Conservation (phyloP, 2,797 vertebrate genomes). For the Tauraco hartlaubi region DNA sequence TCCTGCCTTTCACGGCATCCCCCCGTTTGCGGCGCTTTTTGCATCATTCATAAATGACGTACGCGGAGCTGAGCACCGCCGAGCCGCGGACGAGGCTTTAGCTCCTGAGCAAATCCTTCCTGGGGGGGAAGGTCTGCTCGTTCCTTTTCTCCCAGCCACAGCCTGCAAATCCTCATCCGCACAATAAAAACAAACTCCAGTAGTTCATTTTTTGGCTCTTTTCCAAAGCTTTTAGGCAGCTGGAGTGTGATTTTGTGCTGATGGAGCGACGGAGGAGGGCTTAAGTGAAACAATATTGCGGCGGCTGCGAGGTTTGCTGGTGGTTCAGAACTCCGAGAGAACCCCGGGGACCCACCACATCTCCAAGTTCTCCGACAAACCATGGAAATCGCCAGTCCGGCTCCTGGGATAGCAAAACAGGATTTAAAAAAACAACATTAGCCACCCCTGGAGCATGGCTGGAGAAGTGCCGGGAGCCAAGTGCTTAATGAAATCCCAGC, state of each 20-base stretch:
- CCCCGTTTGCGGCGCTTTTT: background rate
- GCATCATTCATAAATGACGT: background rate
- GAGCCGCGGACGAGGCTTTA: background rate
- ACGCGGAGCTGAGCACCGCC: background rate
- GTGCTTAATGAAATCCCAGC: slow-evolving; percentile 55
- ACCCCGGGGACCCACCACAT: background rate
- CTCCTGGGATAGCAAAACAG: slow-evolving; percentile 52
- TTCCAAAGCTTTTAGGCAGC: slow-evolving; percentile 61
- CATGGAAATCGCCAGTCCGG: background rate
- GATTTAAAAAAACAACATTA: slow-evolving; percentile 61
- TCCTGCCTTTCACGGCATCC: background rate
- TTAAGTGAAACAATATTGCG: slow-evolving; percentile 41
- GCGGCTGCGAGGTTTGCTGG: background rate
- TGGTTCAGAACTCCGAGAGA: slow-evolving; percentile 14
- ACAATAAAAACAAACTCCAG: slow-evolving; percentile 50
- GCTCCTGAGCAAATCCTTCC: background rate
- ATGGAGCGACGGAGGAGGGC: slow-evolving; percentile 42
- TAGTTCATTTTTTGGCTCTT: slow-evolving; percentile 42
- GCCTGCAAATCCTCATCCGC: slow-evolving; percentile 14
- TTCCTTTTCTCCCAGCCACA: slow-evolving; percentile 14
- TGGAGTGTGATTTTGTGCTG: slow-evolving; percentile 27
- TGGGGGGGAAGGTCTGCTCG: background rate
- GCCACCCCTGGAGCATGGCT: slow-evolving; percentile 55
- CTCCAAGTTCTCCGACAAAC: slow-evolving; percentile 23
- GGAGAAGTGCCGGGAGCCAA: slow-evolving; percentile 29